A percentile compares a stretch with the other conserved stretches of the same genome.
Conservation (phyloP, 2,113 vertebrate species). For the Heptranchias perlo region DNA sequence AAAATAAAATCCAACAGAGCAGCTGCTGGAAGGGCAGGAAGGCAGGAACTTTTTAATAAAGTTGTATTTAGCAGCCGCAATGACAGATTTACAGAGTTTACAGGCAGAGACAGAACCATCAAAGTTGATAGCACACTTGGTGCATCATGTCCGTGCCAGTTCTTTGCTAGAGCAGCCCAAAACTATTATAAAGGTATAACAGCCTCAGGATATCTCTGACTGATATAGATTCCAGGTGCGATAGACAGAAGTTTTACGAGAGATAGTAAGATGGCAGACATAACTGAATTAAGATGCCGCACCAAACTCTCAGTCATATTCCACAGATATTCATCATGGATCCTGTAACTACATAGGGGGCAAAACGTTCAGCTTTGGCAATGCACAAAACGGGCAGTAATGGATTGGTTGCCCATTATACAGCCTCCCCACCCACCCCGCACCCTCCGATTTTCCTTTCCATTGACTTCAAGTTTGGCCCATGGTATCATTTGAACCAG, state of each 20-base stretch:
- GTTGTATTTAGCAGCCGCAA: not conserved
- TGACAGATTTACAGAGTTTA: slow-evolving; percentile 15
- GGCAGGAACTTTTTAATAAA: not conserved
- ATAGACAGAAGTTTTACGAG: not conserved
- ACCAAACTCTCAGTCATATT: not conserved
- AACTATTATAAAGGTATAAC: not conserved
- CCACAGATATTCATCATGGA: not conserved
- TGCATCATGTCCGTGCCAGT: not conserved
- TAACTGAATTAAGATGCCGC: not conserved
- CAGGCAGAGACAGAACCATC: not conserved
- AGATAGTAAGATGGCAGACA: not conserved
- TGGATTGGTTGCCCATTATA: not conserved
- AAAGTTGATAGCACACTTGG: not conserved
- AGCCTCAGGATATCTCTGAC: not conserved
- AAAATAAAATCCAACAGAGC: not conserved
- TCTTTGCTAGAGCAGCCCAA: not conserved
- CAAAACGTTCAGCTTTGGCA: not conserved
- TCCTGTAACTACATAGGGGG: not conserved
- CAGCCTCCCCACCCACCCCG: not conserved
- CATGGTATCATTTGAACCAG: not conserved
- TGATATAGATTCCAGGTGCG: not conserved
- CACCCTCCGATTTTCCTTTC: not conserved
- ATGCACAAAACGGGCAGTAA: not conserved
- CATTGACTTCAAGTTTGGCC: not conserved
- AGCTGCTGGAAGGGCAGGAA: not conserved